phyloP scores from a whole-genome alignment of 92 coral and sea anemone species.

The Anthopleura xanthogrammica region DNA sequence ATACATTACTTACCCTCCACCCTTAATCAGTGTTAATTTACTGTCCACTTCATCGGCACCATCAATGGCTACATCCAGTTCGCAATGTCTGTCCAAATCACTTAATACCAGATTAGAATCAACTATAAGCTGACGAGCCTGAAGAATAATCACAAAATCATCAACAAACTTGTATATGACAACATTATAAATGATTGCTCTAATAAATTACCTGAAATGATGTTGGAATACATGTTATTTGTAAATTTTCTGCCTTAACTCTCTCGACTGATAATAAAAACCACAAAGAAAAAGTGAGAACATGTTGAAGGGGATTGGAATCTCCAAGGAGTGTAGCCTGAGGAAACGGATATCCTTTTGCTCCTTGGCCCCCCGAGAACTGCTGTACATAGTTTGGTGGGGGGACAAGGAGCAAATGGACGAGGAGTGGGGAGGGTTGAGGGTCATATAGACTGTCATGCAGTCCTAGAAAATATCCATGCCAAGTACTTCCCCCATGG shows the following conservation, averaged over 20 bases:
- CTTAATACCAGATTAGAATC: conserved; percentile 63
- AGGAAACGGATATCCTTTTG: too few relatives aligned
- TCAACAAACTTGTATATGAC: background rate
- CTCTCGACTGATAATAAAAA: conserved; percentile 68
- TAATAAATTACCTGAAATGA: conserved; percentile 76
- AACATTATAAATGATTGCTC: background rate
- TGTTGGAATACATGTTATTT: conserved; percentile 86
- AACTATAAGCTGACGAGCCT: conserved; percentile 89
- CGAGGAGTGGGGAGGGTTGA: too few relatives aligned
- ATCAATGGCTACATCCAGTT: conserved; percentile 94
- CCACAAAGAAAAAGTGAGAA: background rate
- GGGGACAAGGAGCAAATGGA: too few relatives aligned
- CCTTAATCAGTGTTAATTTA: conserved; percentile 74
- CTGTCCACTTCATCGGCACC: conserved; percentile 96
- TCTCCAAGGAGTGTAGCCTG: too few relatives aligned
- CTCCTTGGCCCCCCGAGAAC: too few relatives aligned
- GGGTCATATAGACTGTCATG: too few relatives aligned
- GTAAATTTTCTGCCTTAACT: conserved; percentile 68
- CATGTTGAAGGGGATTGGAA: too few relatives aligned
- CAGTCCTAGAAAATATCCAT: too few relatives aligned
- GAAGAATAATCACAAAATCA: background rate
- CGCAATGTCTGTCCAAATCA: conserved; percentile 81
- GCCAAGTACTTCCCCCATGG: too few relatives aligned
- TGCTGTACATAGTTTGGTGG: too few relatives aligned
- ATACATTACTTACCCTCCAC: conserved; percentile 85